phyloP scores from a whole-genome alignment of 2,797 vertebrate genomes.

The Toxotes lorentzi region DNA sequence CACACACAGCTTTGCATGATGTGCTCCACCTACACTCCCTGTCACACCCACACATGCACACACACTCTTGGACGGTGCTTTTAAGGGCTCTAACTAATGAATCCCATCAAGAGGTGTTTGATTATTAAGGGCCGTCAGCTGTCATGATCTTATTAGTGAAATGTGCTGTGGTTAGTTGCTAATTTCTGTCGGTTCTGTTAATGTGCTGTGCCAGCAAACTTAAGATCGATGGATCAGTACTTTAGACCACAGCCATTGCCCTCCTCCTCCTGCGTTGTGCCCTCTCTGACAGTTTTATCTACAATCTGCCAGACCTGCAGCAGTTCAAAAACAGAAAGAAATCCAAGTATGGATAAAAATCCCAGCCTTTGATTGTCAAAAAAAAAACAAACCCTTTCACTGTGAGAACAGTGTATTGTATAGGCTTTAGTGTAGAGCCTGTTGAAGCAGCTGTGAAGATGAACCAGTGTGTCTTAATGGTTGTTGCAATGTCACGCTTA shows the following conservation, averaged over 20 bases:
- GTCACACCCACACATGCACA: neutral
- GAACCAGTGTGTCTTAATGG: slow-evolving; percentile 9
- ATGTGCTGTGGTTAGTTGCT: slow-evolving; percentile 71
- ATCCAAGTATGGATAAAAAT: neutral
- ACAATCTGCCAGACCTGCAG: slow-evolving; percentile 14
- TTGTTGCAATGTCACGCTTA: slow-evolving; percentile 21
- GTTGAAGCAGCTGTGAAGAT: slow-evolving; percentile 24
- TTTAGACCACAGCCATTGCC: slow-evolving; percentile 4
- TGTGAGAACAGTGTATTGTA: neutral
- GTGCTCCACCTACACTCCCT: slow-evolving; percentile 29
- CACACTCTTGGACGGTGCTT: slow-evolving; percentile 47
- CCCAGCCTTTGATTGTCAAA: neutral
- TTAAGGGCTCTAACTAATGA: slow-evolving; percentile 71
- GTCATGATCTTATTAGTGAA: slow-evolving; percentile 79
- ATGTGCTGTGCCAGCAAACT: slow-evolving; percentile 72
- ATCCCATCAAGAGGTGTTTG: slow-evolving; percentile 74
- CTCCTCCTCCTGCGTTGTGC: slow-evolving; percentile 22
- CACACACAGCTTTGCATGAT: slow-evolving; percentile 13
- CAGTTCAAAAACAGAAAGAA: slow-evolving; percentile 22
- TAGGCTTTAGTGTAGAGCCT: slow-evolving; percentile 5
- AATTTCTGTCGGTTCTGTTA: slow-evolving; percentile 64
- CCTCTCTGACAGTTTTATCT: slow-evolving; percentile 35
- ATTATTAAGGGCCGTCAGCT: slow-evolving; percentile 74
- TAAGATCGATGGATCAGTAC: slow-evolving; percentile 59
- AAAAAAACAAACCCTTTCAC: neutral